Base-by-base conservation (phyloP, 2,888 invertebrate species). In the Lysandra coridon region DNA sequence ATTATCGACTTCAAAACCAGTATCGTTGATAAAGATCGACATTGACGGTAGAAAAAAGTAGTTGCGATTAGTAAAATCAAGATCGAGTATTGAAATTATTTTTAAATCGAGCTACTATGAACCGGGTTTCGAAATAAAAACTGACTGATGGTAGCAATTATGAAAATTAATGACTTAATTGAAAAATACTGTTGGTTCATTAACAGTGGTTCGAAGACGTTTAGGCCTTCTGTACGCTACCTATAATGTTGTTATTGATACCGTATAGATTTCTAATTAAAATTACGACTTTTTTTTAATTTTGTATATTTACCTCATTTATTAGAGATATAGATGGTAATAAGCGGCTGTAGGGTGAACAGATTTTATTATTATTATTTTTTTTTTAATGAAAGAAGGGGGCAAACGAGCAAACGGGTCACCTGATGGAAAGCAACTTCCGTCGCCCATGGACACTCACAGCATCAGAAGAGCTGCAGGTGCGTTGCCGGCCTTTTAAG, bases 11-110 rank as follows among this genome's bases (percentile, higher is more conserved):
- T 75, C 17, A 30, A 53, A 76, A 57, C 76, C 76, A 33, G 76
- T 53, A 76, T 76, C 30, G 76, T 33, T 76, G 76, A 57, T 76
- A 76, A 76, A 57, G 74, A 74, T 74, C 74, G 44, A 74, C 75
- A 75, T 75, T 75, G 75, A 30, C 44, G 30, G 30, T 4, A 30
- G 44, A 75, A 49, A 69, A 49, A 76, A 57, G 76, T 33, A 76
- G 53, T 57, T 57, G 57, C 49, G 53, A 76, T 76, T 76, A 49
- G 76, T 37, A 17, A 76, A 53, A 57, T 76, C 76, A 33, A 57
- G 53, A 57, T 76, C 76, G 17, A 17, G 53, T 57, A 76, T 53
- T 75, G 53, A 33, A 76, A 76, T 76, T 76, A 76, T 57, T 57
- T 76, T 4, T 53, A 14, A 33, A 57, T 33, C 53, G 53, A 53